phyloP scores from a whole-genome alignment of 2,888 invertebrate genomes.

The Allacma fusca region DNA sequence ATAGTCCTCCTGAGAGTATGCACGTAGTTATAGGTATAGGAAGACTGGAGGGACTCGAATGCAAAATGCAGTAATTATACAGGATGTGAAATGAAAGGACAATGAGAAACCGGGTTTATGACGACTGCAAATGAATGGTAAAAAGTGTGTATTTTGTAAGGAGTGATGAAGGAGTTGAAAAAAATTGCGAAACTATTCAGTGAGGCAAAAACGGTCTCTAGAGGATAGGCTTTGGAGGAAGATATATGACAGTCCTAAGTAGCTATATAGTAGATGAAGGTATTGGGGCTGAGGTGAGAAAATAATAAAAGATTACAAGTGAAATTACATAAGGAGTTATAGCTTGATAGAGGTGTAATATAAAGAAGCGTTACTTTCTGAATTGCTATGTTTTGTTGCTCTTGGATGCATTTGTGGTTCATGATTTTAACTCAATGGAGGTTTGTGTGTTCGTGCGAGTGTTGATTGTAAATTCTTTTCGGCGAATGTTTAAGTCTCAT shows the following conservation, averaged over 20 bases:
- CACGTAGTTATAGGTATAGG: too few relatives aligned
- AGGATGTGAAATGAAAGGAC: neutral
- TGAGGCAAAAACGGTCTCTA: too few relatives aligned
- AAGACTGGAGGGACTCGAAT: too few relatives aligned
- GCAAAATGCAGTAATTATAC: neutral
- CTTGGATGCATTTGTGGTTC: slow-evolving; percentile 11
- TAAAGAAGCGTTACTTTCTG: slow-evolving; percentile 5
- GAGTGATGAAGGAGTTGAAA: too few relatives aligned
- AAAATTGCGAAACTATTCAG: too few relatives aligned
- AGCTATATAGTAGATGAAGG: too few relatives aligned
- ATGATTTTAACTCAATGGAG: slow-evolving; percentile 7
- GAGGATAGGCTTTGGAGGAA: too few relatives aligned
- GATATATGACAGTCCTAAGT: too few relatives aligned
- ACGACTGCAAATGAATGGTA: too few relatives aligned
- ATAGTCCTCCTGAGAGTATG: too few relatives aligned
- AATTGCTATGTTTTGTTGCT: slow-evolving; percentile 11
- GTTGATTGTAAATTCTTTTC: neutral
- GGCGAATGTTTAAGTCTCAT: neutral
- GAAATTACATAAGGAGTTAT: neutral
- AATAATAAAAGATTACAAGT: neutral
- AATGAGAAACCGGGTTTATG: neutral
- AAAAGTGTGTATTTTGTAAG: too few relatives aligned
- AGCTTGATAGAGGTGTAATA: neutral
- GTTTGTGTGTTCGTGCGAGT: slow-evolving; percentile 1
- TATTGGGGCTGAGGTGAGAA: neutral